Percentiles rank a stretch among this genome's conserved stretches.
Conservation (phyloP, 1,140 invertebrate genomes). For the Coelopa frigida region DNA sequence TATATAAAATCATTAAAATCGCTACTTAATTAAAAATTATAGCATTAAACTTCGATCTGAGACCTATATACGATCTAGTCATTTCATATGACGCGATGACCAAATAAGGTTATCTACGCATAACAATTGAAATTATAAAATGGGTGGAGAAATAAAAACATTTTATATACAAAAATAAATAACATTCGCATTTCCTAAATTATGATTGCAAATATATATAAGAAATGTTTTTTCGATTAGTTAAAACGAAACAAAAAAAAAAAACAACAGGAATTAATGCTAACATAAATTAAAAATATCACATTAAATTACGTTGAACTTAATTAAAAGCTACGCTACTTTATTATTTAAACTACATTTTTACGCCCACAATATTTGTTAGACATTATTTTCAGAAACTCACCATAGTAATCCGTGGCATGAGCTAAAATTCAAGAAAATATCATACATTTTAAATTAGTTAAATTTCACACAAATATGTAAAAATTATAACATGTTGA, state of each 20-base stretch:
- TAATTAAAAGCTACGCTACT: too few relatives aligned
- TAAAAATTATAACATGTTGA: not conserved
- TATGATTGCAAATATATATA: slow-evolving; percentile 8
- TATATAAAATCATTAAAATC: not conserved
- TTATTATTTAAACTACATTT: slow-evolving; percentile 4
- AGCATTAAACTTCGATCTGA: too few relatives aligned
- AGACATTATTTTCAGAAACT: too few relatives aligned
- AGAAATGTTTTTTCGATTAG: slow-evolving; percentile 10
- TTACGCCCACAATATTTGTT: not conserved
- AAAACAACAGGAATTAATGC: not conserved
- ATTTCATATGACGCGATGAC: too few relatives aligned
- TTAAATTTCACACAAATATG: slow-evolving; percentile 4
- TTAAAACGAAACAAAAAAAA: slow-evolving; percentile 14
- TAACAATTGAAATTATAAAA: too few relatives aligned
- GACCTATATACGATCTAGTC: too few relatives aligned
- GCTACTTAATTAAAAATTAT: not conserved
- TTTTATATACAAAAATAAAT: not conserved
- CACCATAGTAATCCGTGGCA: slow-evolving; percentile 98
- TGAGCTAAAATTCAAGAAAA: slow-evolving; percentile 61
- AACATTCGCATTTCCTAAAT: slow-evolving; percentile 1
- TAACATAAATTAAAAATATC: not conserved
- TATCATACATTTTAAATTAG: slow-evolving; percentile 4
- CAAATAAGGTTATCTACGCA: too few relatives aligned
- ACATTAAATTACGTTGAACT: too few relatives aligned
- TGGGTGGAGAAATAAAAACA: too few relatives aligned